Evolutionary conservation across 30 jellyfish, hydroid and myxozoan genomes (phyloP).

Genomic region (Pelagia noctiluca): DNA sequence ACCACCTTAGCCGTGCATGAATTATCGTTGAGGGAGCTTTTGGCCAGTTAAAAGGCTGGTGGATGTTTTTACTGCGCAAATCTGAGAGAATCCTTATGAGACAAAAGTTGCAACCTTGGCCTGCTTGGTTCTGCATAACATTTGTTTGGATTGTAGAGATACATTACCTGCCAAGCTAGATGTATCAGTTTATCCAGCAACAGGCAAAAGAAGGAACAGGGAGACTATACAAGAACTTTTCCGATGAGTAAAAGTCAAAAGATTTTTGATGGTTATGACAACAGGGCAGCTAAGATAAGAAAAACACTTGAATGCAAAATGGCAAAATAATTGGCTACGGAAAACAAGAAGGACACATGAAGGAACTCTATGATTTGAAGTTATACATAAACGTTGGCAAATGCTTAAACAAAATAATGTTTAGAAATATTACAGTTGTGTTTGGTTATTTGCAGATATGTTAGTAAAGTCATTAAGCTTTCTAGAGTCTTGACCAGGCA

Average conservation of each 20-base stretch:
- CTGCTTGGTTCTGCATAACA: slow-evolving; percentile 71
- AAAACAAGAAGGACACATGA: slow-evolving; percentile 2
- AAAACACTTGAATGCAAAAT: slow-evolving; percentile 27
- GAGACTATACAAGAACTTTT: slow-evolving; percentile 31
- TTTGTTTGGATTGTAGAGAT: slow-evolving; percentile 56
- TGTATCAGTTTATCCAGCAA: slow-evolving; percentile 37
- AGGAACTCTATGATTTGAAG: slow-evolving; percentile 3
- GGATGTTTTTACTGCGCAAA: slow-evolving; percentile 58
- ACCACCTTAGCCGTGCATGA: slow-evolving; percentile 67
- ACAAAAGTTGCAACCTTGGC: slow-evolving; percentile 49
- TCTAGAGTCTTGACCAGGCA: slow-evolving; percentile 33
- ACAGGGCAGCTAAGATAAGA: slow-evolving; percentile 31
- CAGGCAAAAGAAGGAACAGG: slow-evolving; percentile 26
- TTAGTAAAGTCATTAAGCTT: slow-evolving; percentile 21
- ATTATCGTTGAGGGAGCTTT: slow-evolving; percentile 66
- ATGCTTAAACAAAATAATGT: background rate
- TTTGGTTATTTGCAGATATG: slow-evolving; percentile 14
- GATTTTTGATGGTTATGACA: slow-evolving; percentile 36
- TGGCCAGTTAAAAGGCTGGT: slow-evolving; percentile 62
- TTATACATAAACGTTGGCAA: background rate
- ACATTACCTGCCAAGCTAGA: slow-evolving; percentile 54
- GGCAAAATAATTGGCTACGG: slow-evolving; percentile 24
- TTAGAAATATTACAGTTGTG: slow-evolving; percentile 16
- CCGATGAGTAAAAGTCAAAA: slow-evolving; percentile 31
- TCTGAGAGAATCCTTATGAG: slow-evolving; percentile 61